Evolutionary conservation across 2,113 vertebrate species (phyloP).

Genomic region (Laticauda laticaudata): DNA sequence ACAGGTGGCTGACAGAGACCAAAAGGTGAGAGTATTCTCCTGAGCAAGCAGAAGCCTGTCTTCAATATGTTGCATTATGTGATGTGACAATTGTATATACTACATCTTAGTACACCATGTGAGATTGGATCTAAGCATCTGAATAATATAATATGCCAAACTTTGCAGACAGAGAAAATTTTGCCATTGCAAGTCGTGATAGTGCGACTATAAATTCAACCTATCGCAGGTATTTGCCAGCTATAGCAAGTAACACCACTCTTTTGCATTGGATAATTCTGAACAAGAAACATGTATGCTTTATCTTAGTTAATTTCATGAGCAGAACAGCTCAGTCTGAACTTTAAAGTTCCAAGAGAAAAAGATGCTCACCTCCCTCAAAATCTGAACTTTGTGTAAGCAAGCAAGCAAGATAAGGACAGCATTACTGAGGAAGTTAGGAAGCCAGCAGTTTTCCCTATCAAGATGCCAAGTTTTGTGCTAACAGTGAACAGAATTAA

Average conservation of each 20-base stretch:
- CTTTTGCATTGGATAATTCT: background rate
- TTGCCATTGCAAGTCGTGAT: background rate
- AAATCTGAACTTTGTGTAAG: constrained; percentile 16
- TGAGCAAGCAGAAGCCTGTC: background rate
- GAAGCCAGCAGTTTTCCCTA: constrained; percentile 22
- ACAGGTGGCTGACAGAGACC: background rate
- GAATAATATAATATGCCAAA: constrained; percentile 6
- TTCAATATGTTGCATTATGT: background rate
- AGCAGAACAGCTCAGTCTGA: background rate
- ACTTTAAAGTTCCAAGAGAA: background rate
- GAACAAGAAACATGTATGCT: background rate
- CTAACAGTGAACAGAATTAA: constrained; percentile 40
- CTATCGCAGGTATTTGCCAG: background rate
- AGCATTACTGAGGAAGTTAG: background rate
- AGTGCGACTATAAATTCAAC: background rate
- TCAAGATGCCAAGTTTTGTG: constrained; percentile 19
- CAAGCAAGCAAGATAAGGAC: background rate
- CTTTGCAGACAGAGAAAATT: background rate
- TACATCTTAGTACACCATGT: background rate
- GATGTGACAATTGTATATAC: background rate
- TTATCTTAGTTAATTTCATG: background rate
- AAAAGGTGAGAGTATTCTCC: background rate
- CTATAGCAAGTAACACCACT: background rate
- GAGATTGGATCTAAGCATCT: background rate
- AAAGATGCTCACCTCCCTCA: background rate